Percentiles rank a stretch among this genome's conserved stretches.
Conservation (phyloP, 1,140 invertebrate genomes). For the Drosophila persimilis region DNA sequence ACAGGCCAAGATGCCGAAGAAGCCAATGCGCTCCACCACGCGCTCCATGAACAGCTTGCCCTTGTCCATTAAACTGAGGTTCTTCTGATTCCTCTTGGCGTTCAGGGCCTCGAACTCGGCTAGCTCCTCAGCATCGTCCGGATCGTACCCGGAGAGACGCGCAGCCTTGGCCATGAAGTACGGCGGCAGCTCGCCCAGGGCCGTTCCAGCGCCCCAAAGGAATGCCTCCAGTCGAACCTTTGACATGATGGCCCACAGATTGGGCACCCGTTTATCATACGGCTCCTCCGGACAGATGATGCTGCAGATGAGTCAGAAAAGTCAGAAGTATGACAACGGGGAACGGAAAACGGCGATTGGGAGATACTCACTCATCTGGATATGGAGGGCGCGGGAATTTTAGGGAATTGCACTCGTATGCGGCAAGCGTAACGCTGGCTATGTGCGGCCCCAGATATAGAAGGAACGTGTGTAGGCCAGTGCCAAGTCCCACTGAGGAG, state of each 20-base stretch:
- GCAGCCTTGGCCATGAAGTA: constrained; percentile 99
- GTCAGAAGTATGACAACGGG: too few relatives aligned
- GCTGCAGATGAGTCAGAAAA: constrained; percentile 78
- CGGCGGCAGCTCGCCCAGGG: constrained; percentile 96
- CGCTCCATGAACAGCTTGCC: constrained; percentile 95
- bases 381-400: constrained; percentile 97
- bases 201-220: constrained; percentile 99
- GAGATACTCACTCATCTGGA: constrained; percentile 90
- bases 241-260: constrained; percentile 95
- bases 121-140: constrained; percentile 90
- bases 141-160: constrained; percentile 89
- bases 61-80: constrained; percentile 88
- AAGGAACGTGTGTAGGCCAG: constrained; percentile 98
- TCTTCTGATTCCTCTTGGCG: constrained; percentile 86
- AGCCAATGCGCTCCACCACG: constrained; percentile 97
- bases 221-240: constrained; percentile 98
- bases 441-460: constrained; percentile 97
- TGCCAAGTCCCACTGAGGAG: constrained; percentile 98
- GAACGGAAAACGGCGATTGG: too few relatives aligned
- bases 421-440: constrained; percentile 97
- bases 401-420: constrained; percentile 97
- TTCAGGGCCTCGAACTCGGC: constrained; percentile 90
- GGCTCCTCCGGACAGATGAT: constrained; percentile 90
- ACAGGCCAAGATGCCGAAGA: constrained; percentile 98
- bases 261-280: constrained; percentile 85